phyloP scores from a whole-genome alignment of 2,888 invertebrate species.

The Germaria angustata region DNA sequence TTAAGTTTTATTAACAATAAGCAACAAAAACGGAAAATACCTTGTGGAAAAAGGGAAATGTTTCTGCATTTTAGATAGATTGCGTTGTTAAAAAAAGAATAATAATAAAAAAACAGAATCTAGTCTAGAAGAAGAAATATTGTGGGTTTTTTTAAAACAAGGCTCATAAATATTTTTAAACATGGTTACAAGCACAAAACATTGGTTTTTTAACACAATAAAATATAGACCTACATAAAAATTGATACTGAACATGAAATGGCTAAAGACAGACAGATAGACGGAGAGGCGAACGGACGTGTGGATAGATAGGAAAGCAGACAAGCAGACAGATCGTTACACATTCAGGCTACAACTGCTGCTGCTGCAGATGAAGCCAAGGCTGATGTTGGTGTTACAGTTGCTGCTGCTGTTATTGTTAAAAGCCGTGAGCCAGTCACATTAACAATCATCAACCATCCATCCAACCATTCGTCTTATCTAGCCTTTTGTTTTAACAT shows the following conservation, averaged over 20 bases:
- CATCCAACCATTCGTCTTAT: constrained; percentile 48
- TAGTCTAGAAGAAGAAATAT: constrained; percentile 16
- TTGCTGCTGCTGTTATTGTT: constrained; percentile 34
- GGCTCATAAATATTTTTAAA: constrained; percentile 56
- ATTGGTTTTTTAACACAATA: constrained; percentile 56
- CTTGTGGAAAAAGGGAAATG: constrained; percentile 40
- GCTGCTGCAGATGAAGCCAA: background rate
- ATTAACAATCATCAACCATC: constrained; percentile 63
- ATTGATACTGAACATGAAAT: constrained; percentile 54
- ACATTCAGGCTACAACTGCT: constrained; percentile 23
- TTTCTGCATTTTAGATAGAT: constrained; percentile 26
- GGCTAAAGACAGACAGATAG: background rate
- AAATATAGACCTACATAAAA: constrained; percentile 63
- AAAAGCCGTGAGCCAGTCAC: constrained; percentile 61
- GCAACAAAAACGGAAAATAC: background rate
- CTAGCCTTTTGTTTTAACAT: constrained; percentile 35
- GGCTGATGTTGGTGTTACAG: constrained; percentile 38
- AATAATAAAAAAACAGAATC: constrained; percentile 2
- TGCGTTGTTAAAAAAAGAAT: background rate
- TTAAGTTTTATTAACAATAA: constrained; percentile 30
- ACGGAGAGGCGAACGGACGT: background rate
- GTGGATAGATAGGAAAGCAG: background rate
- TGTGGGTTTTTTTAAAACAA: constrained; percentile 34
- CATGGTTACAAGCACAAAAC: constrained; percentile 62
- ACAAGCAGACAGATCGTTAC: constrained; percentile 7